Percentiles rank a stretch among this genome's conserved stretches.
Conservation (phyloP, 2,888 invertebrate genomes). For the Ichneumoninae sp. region DNA sequence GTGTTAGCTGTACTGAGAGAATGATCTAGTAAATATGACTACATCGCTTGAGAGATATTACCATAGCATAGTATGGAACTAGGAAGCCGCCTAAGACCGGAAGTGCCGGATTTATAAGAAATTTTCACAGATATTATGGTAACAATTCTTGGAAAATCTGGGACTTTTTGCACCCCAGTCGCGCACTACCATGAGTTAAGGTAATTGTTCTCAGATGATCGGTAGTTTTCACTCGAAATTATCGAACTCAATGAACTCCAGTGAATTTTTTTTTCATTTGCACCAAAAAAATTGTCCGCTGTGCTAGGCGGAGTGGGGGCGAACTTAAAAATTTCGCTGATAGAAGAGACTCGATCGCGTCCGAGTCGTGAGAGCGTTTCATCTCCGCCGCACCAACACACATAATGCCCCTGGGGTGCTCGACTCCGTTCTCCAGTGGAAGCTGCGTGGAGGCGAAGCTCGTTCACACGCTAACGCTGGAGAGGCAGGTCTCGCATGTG, state of each 20-base stretch:
- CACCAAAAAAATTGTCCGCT: background rate
- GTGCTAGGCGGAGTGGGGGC: background rate
- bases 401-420: slow-evolving; percentile 4
- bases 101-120: too few relatives aligned
- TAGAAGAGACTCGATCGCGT: slow-evolving; percentile 1
- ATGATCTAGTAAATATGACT: too few relatives aligned
- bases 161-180: too few relatives aligned
- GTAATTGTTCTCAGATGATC: too few relatives aligned
- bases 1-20: too few relatives aligned
- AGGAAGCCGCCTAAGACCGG: too few relatives aligned
- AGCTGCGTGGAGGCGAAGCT: slow-evolving; percentile 34
- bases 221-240: too few relatives aligned
- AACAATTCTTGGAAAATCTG: too few relatives aligned
- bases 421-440: slow-evolving; percentile 19
- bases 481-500: slow-evolving; percentile 6
- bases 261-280: background rate
- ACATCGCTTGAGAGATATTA: too few relatives aligned
- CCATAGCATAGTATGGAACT: too few relatives aligned
- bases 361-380: slow-evolving; percentile 17
- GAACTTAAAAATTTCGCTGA: slow-evolving; percentile 8
- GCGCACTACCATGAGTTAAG: too few relatives aligned
- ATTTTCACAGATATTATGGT: too few relatives aligned
- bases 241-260: background rate
- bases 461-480: slow-evolving; percentile 39
- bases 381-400: slow-evolving; percentile 15